phyloP scores from a whole-genome alignment of 30 jellyfish, hydroid and myxozoan genomes.

The Phacellophora camtschatica region DNA sequence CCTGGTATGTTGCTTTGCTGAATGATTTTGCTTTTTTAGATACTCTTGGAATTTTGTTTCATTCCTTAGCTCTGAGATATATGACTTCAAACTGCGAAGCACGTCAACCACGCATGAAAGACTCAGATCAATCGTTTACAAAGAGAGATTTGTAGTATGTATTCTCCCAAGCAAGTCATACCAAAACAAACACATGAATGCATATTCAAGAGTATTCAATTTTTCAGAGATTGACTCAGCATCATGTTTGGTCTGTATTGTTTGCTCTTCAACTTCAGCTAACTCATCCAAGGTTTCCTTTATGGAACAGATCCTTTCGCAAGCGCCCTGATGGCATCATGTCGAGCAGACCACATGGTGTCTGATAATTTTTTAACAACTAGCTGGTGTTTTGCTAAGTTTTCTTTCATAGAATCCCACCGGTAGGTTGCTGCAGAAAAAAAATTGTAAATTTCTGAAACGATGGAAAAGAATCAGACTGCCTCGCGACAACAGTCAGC shows the following conservation, averaged over 20 bases:
- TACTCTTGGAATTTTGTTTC: constrained; percentile 7
- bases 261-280: constrained; percentile 36
- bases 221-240: constrained; percentile 14
- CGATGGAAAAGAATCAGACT: constrained; percentile 15
- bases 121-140: constrained; percentile 7
- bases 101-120: constrained; percentile 7
- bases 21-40: constrained; percentile 48
- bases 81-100: constrained; percentile 17
- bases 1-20: constrained; percentile 42
- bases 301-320: constrained; percentile 1
- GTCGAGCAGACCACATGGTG: constrained; percentile 44
- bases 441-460: constrained; percentile 15
- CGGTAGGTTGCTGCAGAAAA: constrained; percentile 46
- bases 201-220: constrained; percentile 16
- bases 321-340: constrained; percentile 62
- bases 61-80: constrained; percentile 17
- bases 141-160: constrained; percentile 1
- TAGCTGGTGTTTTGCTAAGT: constrained; percentile 16
- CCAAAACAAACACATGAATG: constrained; percentile 36
- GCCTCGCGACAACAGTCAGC: constrained; percentile 58
- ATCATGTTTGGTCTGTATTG: constrained; percentile 34
- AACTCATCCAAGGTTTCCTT: constrained; percentile 19
- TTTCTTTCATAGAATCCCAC: constrained; percentile 21
- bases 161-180: constrained; percentile 28
- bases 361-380: constrained; percentile 54